phyloP scores from a whole-genome alignment of 2,113 vertebrate species.

The Asarcornis scutulata region DNA sequence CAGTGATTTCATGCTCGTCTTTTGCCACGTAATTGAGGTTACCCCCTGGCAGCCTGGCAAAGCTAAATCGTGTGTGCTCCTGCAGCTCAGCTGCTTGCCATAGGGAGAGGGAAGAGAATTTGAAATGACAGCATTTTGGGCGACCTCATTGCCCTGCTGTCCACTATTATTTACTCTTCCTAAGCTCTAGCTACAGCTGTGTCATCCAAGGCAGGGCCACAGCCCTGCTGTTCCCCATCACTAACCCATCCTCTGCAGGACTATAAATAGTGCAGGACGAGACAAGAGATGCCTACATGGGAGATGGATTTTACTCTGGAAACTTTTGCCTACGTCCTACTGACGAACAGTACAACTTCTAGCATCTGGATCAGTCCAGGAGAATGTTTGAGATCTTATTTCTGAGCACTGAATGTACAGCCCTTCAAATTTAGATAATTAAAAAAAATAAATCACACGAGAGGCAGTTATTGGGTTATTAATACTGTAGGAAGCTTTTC shows the following conservation, averaged over 20 bases:
- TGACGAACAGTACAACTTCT: not conserved
- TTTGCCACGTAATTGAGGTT: not conserved
- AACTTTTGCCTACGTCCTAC: not conserved
- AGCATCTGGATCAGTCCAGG: not conserved
- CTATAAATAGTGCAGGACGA: not conserved
- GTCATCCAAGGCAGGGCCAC: not conserved
- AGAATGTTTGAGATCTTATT: not conserved
- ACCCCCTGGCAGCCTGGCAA: not conserved
- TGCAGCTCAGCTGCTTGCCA: not conserved
- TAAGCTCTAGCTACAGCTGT: not conserved
- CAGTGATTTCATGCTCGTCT: not conserved
- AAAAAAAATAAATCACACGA: not conserved
- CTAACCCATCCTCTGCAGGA: not conserved
- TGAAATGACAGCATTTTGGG: not conserved
- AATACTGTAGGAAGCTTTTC: conserved; percentile 15
- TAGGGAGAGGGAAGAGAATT: not conserved
- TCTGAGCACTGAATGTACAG: not conserved
- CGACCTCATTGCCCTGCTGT: not conserved
- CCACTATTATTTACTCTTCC: not conserved
- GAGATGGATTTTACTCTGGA: not conserved
- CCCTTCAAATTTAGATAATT: not conserved
- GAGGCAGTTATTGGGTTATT: not conserved
- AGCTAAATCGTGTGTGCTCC: not conserved
- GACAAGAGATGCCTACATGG: fast-evolving
- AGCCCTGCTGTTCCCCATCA: not conserved